Percentiles rank a stretch among this genome's conserved stretches.
phyloP scores from a whole-genome alignment of 2,888 invertebrate species.

The Ochropacha duplaris region DNA sequence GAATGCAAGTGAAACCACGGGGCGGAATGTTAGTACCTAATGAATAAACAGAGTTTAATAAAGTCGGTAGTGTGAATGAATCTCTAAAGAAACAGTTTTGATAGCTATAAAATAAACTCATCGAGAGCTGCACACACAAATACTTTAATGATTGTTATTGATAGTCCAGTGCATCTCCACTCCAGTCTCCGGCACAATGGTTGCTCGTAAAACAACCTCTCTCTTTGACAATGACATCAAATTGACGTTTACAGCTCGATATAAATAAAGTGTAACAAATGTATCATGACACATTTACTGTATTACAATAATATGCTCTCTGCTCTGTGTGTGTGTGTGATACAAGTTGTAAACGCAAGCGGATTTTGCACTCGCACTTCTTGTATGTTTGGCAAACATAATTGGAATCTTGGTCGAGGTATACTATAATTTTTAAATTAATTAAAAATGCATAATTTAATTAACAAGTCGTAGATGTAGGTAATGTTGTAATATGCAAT shows the following conservation, averaged over 20 bases:
- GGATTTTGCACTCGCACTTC: not conserved
- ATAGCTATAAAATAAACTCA: constrained; percentile 23
- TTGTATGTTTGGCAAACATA: not conserved
- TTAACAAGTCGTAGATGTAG: no score
- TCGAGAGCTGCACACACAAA: constrained; percentile 12
- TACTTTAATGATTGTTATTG: not conserved
- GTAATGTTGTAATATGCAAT: no score
- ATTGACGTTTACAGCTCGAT: constrained; percentile 63
- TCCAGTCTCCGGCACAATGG: constrained; percentile 10
- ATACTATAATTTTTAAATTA: no score
- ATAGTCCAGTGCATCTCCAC: constrained; percentile 1
- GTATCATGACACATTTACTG: constrained; percentile 25
- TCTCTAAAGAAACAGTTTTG: constrained; percentile 13
- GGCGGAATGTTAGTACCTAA: no score
- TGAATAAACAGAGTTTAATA: no score
- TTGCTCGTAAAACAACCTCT: constrained; percentile 12
- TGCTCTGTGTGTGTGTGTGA: constrained; percentile 10
- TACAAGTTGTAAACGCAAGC: constrained; percentile 12
- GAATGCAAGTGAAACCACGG: no score
- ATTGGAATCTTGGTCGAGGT: no score
- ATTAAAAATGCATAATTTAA: no score
- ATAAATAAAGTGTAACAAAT: constrained; percentile 55
- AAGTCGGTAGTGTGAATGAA: constrained; percentile 4
- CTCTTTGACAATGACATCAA: constrained; percentile 31
- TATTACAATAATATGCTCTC: no score